Conservation (phyloP, 2,888 invertebrate species). For the Lasius platythorax region DNA sequence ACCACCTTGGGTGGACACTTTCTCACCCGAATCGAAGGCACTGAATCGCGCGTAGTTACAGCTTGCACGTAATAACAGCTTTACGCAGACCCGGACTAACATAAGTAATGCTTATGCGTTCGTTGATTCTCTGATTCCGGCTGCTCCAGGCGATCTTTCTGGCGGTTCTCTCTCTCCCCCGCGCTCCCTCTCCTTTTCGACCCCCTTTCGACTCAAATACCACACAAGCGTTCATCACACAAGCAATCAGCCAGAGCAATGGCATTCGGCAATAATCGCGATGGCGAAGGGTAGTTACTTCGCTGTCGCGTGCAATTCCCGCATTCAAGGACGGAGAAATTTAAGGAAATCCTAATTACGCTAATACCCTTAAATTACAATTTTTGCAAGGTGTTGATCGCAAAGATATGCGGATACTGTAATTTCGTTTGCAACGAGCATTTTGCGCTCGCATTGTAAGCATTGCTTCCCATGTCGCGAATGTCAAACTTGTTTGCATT, state of each 20-base stretch:
- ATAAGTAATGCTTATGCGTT: conserved; percentile 39
- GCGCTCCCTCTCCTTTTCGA: conserved; percentile 4
- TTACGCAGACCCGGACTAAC: conserved; percentile 28
- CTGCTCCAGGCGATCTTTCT: conserved; percentile 34
- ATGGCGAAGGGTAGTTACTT: conserved; percentile 32
- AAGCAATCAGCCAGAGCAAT: neutral
- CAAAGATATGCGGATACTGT: conserved; percentile 23
- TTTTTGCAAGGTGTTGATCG: conserved; percentile 51
- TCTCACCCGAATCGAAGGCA: conserved; percentile 51
- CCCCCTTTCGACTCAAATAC: conserved; percentile 33
- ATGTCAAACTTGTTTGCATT: neutral
- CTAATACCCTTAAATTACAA: conserved; percentile 48
- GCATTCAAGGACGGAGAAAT: conserved; percentile 47
- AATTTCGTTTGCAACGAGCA: conserved; percentile 24
- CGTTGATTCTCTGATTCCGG: conserved; percentile 50
- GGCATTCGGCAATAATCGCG: conserved; percentile 23
- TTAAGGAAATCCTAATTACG: conserved; percentile 49
- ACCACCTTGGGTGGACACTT: conserved; percentile 53
- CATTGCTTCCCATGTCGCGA: conserved; percentile 3
- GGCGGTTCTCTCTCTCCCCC: conserved; percentile 2
- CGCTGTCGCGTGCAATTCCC: conserved; percentile 36
- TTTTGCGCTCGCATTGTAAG: conserved; percentile 20
- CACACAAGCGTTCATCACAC: neutral
- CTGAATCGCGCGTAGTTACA: conserved; percentile 43
- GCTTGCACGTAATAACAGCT: conserved; percentile 59